Conservation (phyloP, 2,797 vertebrate genomes). For the Coregonus ussuriensis region DNA sequence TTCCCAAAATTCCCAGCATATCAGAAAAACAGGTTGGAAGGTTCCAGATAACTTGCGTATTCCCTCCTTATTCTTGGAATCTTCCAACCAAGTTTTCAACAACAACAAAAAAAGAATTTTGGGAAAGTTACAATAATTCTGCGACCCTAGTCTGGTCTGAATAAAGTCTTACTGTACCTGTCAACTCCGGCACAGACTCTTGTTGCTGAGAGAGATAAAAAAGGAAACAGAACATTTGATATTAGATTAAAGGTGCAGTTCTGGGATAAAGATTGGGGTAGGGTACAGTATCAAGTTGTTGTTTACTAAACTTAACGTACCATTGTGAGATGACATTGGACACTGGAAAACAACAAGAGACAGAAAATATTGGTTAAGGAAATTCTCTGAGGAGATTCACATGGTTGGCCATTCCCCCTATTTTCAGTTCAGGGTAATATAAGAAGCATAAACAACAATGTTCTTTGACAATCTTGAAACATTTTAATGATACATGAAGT, state of each 20-base stretch:
- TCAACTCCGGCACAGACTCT: conserved; percentile 52
- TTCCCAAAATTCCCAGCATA: not conserved
- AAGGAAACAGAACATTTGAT: not conserved
- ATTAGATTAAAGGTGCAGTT: not conserved
- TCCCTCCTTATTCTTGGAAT: not conserved
- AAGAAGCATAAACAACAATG: not conserved
- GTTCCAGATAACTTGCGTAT: not conserved
- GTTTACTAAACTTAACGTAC: conserved; percentile 44
- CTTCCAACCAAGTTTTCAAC: not conserved
- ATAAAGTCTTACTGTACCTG: conserved; percentile 56
- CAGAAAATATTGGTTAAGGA: not conserved
- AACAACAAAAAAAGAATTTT: not conserved
- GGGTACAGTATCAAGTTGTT: not conserved
- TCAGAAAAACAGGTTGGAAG: not conserved
- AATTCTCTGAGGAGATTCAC: not conserved
- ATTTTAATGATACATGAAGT: too few relatives aligned
- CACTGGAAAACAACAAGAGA: conserved; percentile 58
- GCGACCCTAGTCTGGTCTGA: not conserved
- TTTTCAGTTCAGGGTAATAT: not conserved
- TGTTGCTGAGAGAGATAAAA: conserved; percentile 44
- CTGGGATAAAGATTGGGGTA: not conserved
- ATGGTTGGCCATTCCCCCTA: not conserved
- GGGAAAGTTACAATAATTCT: not conserved
- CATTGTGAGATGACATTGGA: conserved; percentile 49
- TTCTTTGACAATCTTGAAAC: too few relatives aligned